Percentiles rank a stretch among this genome's conserved stretches.
Evolutionary conservation across 2,888 invertebrate species (phyloP).

Genomic region (Acanthoscelides obtectus): DNA sequence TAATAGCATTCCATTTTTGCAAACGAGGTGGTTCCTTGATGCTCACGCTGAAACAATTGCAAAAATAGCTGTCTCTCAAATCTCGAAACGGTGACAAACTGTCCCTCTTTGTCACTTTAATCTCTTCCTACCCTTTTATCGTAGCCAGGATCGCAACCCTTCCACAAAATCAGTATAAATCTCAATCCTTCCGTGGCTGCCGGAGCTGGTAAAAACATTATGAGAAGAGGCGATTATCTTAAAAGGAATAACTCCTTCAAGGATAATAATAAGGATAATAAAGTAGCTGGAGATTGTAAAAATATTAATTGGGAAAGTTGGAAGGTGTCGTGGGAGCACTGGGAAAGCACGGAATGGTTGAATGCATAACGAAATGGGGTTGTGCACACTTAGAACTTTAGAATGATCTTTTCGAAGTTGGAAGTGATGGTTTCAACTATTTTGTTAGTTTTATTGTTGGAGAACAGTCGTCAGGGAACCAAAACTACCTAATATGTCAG

Average conservation of each 20-base stretch:
- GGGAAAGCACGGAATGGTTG: slow-evolving; percentile 12
- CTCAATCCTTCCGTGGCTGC: not conserved
- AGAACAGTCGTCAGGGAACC: too few relatives aligned
- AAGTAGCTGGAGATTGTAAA: slow-evolving; percentile 41
- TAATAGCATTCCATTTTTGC: too few relatives aligned
- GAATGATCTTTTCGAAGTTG: not conserved
- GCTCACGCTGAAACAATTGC: too few relatives aligned
- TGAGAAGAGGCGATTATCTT: slow-evolving; percentile 31
- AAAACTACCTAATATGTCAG: too few relatives aligned
- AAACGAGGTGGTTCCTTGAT: too few relatives aligned
- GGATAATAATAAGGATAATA: slow-evolving; percentile 44
- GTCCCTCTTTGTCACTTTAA: not conserved
- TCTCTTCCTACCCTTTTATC: not conserved
- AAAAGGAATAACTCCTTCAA: slow-evolving; percentile 39
- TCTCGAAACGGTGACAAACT: not conserved
- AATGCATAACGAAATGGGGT: not conserved
- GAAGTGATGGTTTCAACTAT: not conserved
- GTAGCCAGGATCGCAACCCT: not conserved
- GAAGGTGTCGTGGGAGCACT: slow-evolving; percentile 36
- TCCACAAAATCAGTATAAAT: not conserved
- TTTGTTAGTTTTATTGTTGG: not conserved
- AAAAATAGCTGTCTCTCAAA: not conserved
- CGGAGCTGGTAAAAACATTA: not conserved
- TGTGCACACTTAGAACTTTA: not conserved
- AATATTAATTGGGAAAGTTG: slow-evolving; percentile 47